Evolutionary conservation across 2,797 vertebrate species (phyloP).

Genomic region (Coregonus sp.): DNA sequence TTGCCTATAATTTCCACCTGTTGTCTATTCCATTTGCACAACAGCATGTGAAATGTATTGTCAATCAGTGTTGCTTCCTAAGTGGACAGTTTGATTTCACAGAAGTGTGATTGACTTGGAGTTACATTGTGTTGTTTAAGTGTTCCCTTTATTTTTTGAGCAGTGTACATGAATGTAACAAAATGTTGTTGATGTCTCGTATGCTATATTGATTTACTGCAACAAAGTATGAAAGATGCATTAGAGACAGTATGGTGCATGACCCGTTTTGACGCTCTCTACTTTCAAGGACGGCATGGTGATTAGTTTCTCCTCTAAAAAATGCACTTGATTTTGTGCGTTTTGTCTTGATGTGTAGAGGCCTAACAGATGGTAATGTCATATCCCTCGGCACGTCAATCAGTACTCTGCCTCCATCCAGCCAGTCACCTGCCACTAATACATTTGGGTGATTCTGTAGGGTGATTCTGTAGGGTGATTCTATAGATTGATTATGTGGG

Average conservation of each 20-base stretch:
- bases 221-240: slow-evolving; percentile 38
- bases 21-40: too few species aligned
- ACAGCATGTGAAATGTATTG: too few species aligned
- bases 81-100: too few species aligned
- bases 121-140: too few species aligned
- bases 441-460: slow-evolving; percentile 45
- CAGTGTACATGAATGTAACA: slow-evolving; percentile 46
- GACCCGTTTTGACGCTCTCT: slow-evolving; percentile 22
- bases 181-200: slow-evolving; percentile 45
- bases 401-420: slow-evolving; percentile 38
- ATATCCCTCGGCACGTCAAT: slow-evolving; percentile 47
- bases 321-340: slow-evolving; percentile 15
- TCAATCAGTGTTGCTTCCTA: too few species aligned
- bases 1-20: too few species aligned
- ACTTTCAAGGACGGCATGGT: slow-evolving; percentile 36
- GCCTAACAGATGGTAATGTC: slow-evolving; percentile 61
- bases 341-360: slow-evolving; percentile 14
- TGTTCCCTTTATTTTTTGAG: too few species aligned
- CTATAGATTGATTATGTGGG: too few species aligned
- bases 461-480: too few species aligned
- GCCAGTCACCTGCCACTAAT: slow-evolving; percentile 67
- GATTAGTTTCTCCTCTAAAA: slow-evolving; percentile 20
- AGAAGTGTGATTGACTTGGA: too few species aligned
- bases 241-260: slow-evolving; percentile 28
- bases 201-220: slow-evolving; percentile 59